Base-by-base conservation (phyloP, 1,140 invertebrate species). In the Trialeurodes vaporariorum region DNA sequence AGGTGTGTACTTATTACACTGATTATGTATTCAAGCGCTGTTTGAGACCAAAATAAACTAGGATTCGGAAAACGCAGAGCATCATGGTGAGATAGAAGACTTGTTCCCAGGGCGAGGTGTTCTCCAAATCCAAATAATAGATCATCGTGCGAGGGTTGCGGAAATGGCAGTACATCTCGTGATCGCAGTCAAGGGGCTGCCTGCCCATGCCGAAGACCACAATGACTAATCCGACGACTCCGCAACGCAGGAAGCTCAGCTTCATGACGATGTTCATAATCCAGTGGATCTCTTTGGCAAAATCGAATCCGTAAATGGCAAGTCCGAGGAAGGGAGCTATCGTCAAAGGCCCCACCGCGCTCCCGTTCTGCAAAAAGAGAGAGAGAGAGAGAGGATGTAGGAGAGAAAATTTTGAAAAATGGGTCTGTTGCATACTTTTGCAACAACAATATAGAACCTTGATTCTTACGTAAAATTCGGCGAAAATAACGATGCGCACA, bases 261-360 rank as follows among this genome's bases (percentile, higher is more conserved):
- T 84, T 85, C 81, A 87, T 84, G 0, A 85, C 66, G 1, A 83
- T 72, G 67, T 82, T 80, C 81, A 86, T 84, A 13, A 79, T 70
- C 24, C 78, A 75, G 0, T 84, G 79, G 23, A 87, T 84, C 26
- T 80, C 77, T 25, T 81, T 78, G 0, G 85, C 85, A 77, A 86
- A 86, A 74, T 87, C 85, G 70, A 86, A 86, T 0, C 85, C 85
- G 71, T 86, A 86, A 27, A 86, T 82, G 0, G 83, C 85, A 13
- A 87, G 75, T 1, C 85, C 84, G 49, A 87, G 81, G 63, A 85
- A 82, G 0, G 84, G 84, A 0, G 84, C 85, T 23, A 86, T 83
- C 0, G 81, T 75, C 65, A 83, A 73, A 1, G 85, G 84, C 2
- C 83, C 85, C 40, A 86, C 82, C 17, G 83, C 85, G 70, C 82